A percentile compares a stretch with the other conserved stretches of the same genome.
phyloP scores from a whole-genome alignment of 1,140 invertebrate genomes.

The Brachionus calyciflorus region DNA sequence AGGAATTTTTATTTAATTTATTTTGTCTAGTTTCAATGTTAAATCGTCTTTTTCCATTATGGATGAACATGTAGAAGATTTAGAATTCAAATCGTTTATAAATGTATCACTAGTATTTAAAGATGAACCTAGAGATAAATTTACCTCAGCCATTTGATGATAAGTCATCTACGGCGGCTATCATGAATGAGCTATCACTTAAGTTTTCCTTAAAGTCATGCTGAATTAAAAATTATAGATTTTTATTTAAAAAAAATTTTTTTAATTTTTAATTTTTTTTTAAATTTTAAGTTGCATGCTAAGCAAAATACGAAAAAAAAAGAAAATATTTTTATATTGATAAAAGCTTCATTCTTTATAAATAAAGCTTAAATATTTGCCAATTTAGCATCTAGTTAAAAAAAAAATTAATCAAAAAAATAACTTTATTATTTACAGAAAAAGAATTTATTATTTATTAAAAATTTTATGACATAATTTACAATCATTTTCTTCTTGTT shows the following conservation, averaged over 20 bases:
- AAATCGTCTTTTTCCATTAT: slow-evolving; percentile 5
- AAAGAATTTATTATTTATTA: no score
- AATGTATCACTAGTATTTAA: background rate
- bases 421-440: no score
- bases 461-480: no score
- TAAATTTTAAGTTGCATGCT: no score
- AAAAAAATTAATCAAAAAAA: no score
- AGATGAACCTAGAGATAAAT: slow-evolving; percentile 4
- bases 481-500: no score
- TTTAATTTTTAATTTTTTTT: background rate
- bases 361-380: background rate
- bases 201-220: slow-evolving; percentile 27
- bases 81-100: background rate
- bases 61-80: background rate
- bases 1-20: background rate
- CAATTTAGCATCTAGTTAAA: slow-evolving; percentile 9
- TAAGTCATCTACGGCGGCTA: no score
- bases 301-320: no score
- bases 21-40: background rate
- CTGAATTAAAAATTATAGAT: background rate
- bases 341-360: no score
- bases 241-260: background rate
- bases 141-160: slow-evolving; percentile 35
- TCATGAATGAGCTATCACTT: no score
- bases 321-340: no score